Evolutionary conservation across 2,113 vertebrate genomes (phyloP), one percentile per base, ranked within the genome.

Genomic region (Alethe diademata): DNA sequence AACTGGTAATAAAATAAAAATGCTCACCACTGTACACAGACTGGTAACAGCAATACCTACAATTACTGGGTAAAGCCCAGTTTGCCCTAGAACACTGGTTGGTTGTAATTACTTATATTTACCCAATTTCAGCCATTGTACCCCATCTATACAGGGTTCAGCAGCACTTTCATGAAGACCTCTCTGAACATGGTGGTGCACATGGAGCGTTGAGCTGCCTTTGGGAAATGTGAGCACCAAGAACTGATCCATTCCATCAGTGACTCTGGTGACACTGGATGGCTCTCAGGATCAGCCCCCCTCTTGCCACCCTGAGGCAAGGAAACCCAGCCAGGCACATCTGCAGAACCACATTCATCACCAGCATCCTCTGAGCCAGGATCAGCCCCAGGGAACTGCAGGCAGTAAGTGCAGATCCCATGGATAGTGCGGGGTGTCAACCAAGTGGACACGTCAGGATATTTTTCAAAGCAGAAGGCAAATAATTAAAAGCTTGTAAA

Each of bases 341-440:
- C 43, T 85, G 50, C 84, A 75, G 61, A 47, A 1, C 40, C 19
- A 2, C 0, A 1, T 16, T 24, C 31, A 6, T 1, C 38, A 31
- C 8, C 66, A 45, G 57, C 58, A 56, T 5, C 53, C 82, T 12
- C 48, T 13, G 38, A 18, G 25, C 8, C 15, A 12, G 18, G 45
- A 40, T 42, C 31, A 51, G 28, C 50, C 61, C 58, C 1, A 0
- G 47, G 26, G 57, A n/a, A 6, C 3, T 5, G 0, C 2, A 0
- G 19, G 15, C 81, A 22, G 9, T 0, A 9, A 28, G 26, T 12
- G 31, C 43, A 58, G 38, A 47, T 61, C 72, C 64, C 24, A 6
- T 0, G 29, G 79, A 17, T 16, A 35, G 67, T 0, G 0, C 0
- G 2, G 20, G 51, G 12, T 0, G 0, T 25, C 65, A 19, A 16